These are phyloP conservation scores for Callipepla californica DNA, from an alignment of 2,113 vertebrate genomes.

Conservation along the genomic window DNA sequence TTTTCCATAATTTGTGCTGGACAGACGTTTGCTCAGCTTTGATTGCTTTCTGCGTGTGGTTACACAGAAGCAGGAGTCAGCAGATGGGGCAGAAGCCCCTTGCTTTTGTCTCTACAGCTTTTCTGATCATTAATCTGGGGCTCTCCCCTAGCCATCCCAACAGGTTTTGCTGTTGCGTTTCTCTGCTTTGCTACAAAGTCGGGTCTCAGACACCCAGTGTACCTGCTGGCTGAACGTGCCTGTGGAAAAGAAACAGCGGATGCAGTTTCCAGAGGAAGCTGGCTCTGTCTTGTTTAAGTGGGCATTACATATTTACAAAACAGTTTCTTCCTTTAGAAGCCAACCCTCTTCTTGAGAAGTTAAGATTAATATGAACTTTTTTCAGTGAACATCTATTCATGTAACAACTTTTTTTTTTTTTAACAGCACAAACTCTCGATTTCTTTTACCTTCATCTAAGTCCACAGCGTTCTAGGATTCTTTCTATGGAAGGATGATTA, in stretches of 20 bases:
- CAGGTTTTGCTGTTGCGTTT: constrained; percentile 45
- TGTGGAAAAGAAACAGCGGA: constrained; percentile 48
- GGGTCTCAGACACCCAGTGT: constrained; percentile 63
- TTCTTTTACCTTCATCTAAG: constrained; percentile 31
- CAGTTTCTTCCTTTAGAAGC: constrained; percentile 57
- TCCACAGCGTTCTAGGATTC: constrained; percentile 53
- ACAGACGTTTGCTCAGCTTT: constrained; percentile 12
- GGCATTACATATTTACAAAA: constrained; percentile 73
- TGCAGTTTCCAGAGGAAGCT: constrained; percentile 73
- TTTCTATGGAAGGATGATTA: constrained; percentile 54
- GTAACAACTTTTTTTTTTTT: constrained; percentile 39
- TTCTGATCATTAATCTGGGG: constrained; percentile 60
- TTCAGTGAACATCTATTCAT: constrained; percentile 56
- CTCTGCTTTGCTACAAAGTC: constrained; percentile 51
- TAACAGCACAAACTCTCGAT: constrained; percentile 25
- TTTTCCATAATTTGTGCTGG: constrained; percentile 34
- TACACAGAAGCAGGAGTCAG: constrained; percentile 54
- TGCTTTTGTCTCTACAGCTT: constrained; percentile 43
- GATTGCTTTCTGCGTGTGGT: constrained; percentile 19
- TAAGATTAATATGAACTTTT: constrained; percentile 64
- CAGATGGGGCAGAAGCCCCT: constrained; percentile 15
- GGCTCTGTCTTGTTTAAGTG: constrained; percentile 67
- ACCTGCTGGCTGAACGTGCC: constrained; percentile 65
- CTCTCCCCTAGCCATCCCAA: constrained; percentile 36
- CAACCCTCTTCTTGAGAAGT: constrained; percentile 60